These are phyloP conservation scores for Himalopsyche kuldschensis DNA, from an alignment of 2,888 invertebrate species.

Conservation along the genomic window DNA sequence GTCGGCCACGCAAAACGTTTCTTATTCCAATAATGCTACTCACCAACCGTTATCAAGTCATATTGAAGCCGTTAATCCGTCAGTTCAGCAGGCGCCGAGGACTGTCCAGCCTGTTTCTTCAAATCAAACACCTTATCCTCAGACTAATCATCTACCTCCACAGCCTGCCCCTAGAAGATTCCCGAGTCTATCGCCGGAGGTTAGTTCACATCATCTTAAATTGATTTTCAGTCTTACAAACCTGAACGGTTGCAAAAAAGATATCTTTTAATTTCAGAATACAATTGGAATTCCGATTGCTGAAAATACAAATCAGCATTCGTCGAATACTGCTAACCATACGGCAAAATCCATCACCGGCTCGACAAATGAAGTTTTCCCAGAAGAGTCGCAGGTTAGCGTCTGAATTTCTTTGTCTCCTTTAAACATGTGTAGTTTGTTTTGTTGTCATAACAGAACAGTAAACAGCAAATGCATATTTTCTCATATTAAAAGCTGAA, in stretches of 20 bases:
- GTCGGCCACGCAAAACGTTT: not conserved
- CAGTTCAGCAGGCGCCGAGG: conserved; percentile 42
- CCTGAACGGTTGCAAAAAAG: not conserved
- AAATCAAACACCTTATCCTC: not conserved
- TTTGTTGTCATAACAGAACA: not conserved
- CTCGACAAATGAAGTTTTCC: conserved; percentile 56
- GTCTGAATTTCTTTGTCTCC: not conserved
- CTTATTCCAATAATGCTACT: not conserved
- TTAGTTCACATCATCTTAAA: not conserved
- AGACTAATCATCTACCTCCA: conserved; percentile 45
- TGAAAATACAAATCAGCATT: conserved; percentile 18
- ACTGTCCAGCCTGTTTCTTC: not conserved
- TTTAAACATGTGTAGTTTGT: not conserved
- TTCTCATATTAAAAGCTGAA: not conserved
- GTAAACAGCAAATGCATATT: not conserved
- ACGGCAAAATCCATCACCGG: conserved; percentile 45
- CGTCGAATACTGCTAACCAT: conserved; percentile 24
- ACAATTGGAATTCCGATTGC: conserved; percentile 38
- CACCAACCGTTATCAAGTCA: not conserved
- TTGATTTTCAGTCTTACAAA: not conserved
- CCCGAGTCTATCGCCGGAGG: conserved; percentile 38
- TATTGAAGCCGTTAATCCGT: not conserved
- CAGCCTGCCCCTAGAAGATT: conserved; percentile 57
- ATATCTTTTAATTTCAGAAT: conserved; percentile 25
- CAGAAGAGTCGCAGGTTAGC: conserved; percentile 55